A percentile compares a stretch with the other conserved stretches of the same genome.
phyloP scores from a whole-genome alignment of 2,797 vertebrate genomes.

The Hipposideros larvatus region DNA sequence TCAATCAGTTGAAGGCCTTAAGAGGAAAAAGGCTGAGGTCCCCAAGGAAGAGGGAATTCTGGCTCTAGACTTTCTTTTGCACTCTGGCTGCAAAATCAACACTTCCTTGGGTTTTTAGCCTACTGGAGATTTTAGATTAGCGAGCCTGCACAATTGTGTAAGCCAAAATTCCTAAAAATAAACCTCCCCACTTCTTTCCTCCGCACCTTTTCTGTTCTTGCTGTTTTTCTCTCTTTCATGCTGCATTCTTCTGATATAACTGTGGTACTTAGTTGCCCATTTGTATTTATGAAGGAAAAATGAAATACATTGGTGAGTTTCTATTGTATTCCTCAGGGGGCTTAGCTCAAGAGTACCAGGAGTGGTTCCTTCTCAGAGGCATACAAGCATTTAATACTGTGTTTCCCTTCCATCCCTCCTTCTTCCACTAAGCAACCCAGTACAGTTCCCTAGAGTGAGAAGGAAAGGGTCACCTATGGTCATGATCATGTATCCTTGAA shows the following conservation, averaged over 20 bases:
- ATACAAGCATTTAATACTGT: background rate
- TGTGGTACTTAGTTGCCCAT: background rate
- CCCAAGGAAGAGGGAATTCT: background rate
- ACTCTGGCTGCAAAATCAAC: background rate
- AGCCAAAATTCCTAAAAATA: background rate
- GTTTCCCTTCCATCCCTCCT: background rate
- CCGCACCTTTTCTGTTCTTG: background rate
- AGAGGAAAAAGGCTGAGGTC: background rate
- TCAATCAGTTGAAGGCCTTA: background rate
- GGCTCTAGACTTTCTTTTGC: background rate
- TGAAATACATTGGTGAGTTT: background rate
- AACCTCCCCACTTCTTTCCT: background rate
- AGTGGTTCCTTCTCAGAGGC: background rate
- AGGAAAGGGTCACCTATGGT: background rate
- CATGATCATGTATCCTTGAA: background rate
- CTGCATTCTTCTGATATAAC: background rate
- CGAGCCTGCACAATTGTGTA: background rate
- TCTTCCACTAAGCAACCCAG: background rate
- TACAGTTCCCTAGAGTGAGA: background rate
- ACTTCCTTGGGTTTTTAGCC: background rate
- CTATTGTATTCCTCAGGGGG: background rate
- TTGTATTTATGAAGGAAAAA: constrained; percentile 53
- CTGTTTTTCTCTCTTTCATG: background rate
- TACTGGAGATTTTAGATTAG: background rate
- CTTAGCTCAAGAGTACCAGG: background rate